Evolutionary conservation across 2,888 invertebrate species (phyloP), one percentile per base, ranked within the genome.

Genomic region (Drosophila pseudotalamancana): DNA sequence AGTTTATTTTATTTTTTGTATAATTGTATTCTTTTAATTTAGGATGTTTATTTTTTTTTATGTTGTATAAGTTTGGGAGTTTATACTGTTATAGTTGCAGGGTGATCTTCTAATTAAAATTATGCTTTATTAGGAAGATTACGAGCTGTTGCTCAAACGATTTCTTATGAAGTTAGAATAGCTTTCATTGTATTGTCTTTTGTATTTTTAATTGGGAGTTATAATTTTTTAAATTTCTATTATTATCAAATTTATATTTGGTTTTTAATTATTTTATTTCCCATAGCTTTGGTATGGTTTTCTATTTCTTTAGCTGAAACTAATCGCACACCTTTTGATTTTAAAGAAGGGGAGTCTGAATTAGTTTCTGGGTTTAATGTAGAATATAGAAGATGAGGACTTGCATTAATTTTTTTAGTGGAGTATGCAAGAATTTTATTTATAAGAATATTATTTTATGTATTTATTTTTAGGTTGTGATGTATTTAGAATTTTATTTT

Each of bases 311-410:
- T 95, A 89, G 95, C 95, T 6, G 95, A 95, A 90, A 94, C 94
- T 87, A 95, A 95, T 93, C 95, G 95, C 0, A 94, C 94, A 81
- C 95, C 95, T 35, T 95, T 95, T 94, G 95, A 96, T 94, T 95
- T 96, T 94, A 94, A 95, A 49, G 95, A 96, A 70, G 95, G 95
- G 0, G 95, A 96, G 79, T 95, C 95, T 64, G 95, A 96, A 76
- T 93, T 96, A 91, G 95, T 96, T 76, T 95, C 95, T 1, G 95
- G 95, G 0, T 96, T 95, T 95, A 96, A 96, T 94, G 92, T 95
- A 74, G 95, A 96, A 72, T 95, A 95, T 93, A 93, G 94, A 92
- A 93, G 94, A 83, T 94, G 94, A 0, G 93, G 94, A 8, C 95
- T 95, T 94, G 94, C 94, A 53, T 93, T 95, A 91, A 94, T 95